These are phyloP conservation scores for Sclerurus mexicanus DNA, from an alignment of 2,113 vertebrate genomes.

Conservation along the genomic window DNA sequence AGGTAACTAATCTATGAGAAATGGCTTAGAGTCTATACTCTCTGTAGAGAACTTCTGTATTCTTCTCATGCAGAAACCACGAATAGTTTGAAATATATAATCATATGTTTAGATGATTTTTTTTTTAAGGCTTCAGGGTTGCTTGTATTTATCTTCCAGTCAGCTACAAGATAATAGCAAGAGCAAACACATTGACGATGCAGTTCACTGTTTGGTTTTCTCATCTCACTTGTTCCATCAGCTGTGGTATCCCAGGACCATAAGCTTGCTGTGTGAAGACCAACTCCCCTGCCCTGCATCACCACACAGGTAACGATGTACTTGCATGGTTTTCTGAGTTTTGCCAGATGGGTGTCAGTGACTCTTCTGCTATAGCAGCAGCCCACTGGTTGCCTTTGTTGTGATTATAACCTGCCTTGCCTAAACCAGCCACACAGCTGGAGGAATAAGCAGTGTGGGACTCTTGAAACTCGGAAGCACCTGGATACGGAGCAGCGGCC, in stretches of 20 bases:
- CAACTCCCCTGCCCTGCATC: not conserved
- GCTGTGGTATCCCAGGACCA: not conserved
- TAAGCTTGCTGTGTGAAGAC: not conserved
- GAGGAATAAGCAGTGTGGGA: not conserved
- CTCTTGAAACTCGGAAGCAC: not conserved
- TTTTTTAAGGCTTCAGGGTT: constrained; percentile 59
- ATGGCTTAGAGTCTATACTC: constrained; percentile 43
- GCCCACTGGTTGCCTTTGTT: constrained; percentile 92
- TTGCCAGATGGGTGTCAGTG: constrained; percentile 85
- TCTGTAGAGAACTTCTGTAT: constrained; percentile 52
- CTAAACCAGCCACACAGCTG: constrained; percentile 57
- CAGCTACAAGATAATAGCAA: constrained; percentile 82
- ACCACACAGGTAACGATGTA: constrained; percentile 80
- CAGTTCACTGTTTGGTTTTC: constrained; percentile 98
- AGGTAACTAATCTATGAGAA: constrained; percentile 29
- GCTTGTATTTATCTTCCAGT: not conserved
- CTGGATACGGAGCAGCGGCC: fast-evolving
- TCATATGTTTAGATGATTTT: constrained; percentile 18
- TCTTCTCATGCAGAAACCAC: constrained; percentile 50
- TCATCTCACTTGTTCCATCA: constrained; percentile 88
- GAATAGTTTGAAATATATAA: constrained; percentile 42
- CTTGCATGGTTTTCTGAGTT: constrained; percentile 88
- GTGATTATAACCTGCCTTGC: constrained; percentile 86
- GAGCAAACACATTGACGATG: constrained; percentile 91
- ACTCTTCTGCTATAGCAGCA: constrained; percentile 89